Base-by-base conservation (phyloP, 2,113 vertebrate genomes). In the Perognathus longimembris region DNA sequence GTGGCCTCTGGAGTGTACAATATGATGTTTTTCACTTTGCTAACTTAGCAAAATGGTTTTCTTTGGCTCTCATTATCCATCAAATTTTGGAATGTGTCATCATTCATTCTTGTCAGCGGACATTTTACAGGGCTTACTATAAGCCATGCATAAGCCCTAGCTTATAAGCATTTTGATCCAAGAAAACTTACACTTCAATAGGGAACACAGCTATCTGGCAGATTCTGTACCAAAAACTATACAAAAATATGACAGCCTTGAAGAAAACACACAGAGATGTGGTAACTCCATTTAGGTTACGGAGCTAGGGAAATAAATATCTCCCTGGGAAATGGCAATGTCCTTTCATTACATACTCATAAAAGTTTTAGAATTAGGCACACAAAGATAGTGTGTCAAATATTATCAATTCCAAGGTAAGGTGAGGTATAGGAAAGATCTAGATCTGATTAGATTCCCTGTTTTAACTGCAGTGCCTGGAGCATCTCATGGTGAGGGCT, bases 381-480 rank as follows among this genome's bases (percentile, higher is more conserved):
- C 24, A 93, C 22, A 88, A 64, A 85, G 26, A 54, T 14, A 75
- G 34, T 66, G 34, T 66, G 45, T 74, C 20, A 69, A 85, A 84
- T 14, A 86, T 24, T 45, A 0, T 76, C 42, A 54, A n/a, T 77
- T 89, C 45, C 59, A 91, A 87, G 73, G 64, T 57, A 91, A 87
- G 11, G 24, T 9, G 21, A 42, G 4, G 3, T 59, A 34, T 82
- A 40, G 50, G 28, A 30, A 88, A 79, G 54, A 85, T 93, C 69
- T 82, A 92, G 74, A 42, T n/a, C n/a, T 12, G 57, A 79, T 36
- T 54, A 81, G 73, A 76, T 84, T 93, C 75, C 63, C 64, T 80
- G 40, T n/a, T 75, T 4, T 4, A 54, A 83, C 34, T 32, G 8
- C 6, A 42, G 59, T 45, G 36, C 63, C 76, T 79, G 10, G 15